Evolutionary conservation across 1,140 invertebrate genomes (phyloP).

Genomic region (Sesamia nonagrioides): DNA sequence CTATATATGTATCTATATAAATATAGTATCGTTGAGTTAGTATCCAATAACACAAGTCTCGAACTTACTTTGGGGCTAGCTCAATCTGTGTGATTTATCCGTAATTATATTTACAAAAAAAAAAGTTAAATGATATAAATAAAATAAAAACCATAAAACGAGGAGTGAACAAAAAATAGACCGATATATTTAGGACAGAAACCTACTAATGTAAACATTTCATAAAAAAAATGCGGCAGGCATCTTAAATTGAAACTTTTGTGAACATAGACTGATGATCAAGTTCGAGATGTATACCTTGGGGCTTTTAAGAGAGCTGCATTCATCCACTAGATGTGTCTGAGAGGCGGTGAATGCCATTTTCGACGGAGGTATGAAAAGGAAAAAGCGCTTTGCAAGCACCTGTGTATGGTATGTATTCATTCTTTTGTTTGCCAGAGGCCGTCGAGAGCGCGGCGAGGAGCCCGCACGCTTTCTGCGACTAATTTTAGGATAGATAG

Average conservation of each 20-base stretch:
- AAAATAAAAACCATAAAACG: too few relatives aligned
- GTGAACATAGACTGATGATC: constrained; percentile 1
- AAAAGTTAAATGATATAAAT: too few relatives aligned
- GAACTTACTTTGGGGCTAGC: too few relatives aligned
- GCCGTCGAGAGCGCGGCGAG: constrained; percentile 61
- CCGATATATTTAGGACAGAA: too few relatives aligned
- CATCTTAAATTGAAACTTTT: constrained; percentile 10
- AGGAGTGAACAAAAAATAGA: too few relatives aligned
- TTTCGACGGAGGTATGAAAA: constrained; percentile 65
- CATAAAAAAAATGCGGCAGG: background rate
- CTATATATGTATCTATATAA: too few relatives aligned
- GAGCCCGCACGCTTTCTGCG: constrained; percentile 9
- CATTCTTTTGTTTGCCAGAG: constrained; percentile 65
- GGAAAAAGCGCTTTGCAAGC: constrained; percentile 66
- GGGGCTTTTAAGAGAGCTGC: constrained; percentile 60
- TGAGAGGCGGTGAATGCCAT: constrained; percentile 65
- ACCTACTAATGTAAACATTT: constrained; percentile 8
- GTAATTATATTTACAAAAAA: too few relatives aligned
- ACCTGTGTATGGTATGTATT: constrained; percentile 68
- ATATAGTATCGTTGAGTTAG: too few relatives aligned
- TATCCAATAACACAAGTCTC: too few relatives aligned
- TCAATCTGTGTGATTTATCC: too few relatives aligned
- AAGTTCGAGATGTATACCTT: constrained; percentile 52
- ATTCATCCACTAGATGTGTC: constrained; percentile 60
- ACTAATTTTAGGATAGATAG: constrained; percentile 15